These are phyloP conservation scores for Anabas testudineus DNA, from an alignment of 2,797 vertebrate species.

Conservation along the genomic window DNA sequence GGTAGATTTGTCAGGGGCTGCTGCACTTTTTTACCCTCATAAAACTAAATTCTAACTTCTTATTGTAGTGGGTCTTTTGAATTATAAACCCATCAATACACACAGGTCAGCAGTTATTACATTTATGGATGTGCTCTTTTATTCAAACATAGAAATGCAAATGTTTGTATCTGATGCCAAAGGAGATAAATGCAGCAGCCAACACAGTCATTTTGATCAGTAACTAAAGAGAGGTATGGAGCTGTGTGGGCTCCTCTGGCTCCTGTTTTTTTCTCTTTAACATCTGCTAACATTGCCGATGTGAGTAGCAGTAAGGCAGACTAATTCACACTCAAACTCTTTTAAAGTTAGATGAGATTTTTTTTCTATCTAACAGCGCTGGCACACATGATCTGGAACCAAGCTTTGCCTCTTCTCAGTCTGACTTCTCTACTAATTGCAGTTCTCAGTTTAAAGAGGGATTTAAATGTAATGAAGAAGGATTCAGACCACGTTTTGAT, in stretches of 20 bases:
- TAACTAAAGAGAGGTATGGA: conserved; percentile 24
- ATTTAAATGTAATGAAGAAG: no score
- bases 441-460: no score
- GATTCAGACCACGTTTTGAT: no score
- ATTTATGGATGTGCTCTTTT: background rate
- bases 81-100: background rate
- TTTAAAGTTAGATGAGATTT: no score
- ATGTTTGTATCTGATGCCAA: conserved; percentile 21
- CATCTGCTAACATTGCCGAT: conserved; percentile 30
- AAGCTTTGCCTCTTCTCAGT: no score
- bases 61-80: background rate
- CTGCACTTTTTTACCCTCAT: background rate
- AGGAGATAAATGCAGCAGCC: conserved; percentile 27
- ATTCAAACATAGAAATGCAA: background rate
- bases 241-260: conserved; percentile 32
- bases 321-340: no score
- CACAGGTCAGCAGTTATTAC: background rate
- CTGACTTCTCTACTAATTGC: no score
- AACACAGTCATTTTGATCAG: conserved; percentile 43
- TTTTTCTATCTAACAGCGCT: no score
- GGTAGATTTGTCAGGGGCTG: background rate
- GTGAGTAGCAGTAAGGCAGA: no score
- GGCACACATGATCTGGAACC: no score
- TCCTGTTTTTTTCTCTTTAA: conserved; percentile 18
- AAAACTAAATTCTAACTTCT: background rate